phyloP scores from a whole-genome alignment of 2,113 vertebrate genomes.

The Istiophorus platypterus region DNA sequence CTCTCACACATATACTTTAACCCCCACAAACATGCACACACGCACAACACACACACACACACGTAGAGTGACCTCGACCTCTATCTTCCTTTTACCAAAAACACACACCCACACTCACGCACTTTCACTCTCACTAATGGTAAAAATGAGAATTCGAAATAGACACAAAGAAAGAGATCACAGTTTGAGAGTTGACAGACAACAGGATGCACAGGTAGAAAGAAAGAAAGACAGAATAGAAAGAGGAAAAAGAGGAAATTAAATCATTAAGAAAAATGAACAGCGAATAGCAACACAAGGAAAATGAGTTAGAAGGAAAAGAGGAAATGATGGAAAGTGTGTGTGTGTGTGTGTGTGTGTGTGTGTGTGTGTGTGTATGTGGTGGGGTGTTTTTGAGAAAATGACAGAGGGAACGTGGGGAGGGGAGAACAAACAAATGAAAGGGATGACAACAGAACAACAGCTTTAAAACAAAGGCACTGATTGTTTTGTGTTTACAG shows the following conservation, averaged over 20 bases:
- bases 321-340: conserved; percentile 9
- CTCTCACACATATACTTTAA: conserved; percentile 60
- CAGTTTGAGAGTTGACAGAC: not conserved
- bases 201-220: not conserved
- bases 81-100: conserved; percentile 12
- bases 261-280: not conserved
- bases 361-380: not conserved
- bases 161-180: not conserved
- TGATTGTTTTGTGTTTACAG: conserved; percentile 98
- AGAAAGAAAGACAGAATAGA: not conserved
- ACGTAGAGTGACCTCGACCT: conserved; percentile 25
- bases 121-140: conserved; percentile 28
- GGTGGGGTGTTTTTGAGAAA: no score
- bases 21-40: not conserved
- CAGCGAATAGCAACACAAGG: not conserved
- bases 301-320: not conserved
- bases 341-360: not conserved
- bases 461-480: conserved; percentile 93
- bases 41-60: conserved; percentile 48
- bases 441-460: conserved; percentile 84
- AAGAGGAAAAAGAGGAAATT: not conserved
- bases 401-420: conserved; percentile 40
- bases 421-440: conserved; percentile 68
- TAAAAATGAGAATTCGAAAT: conserved; percentile 15
- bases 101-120: conserved; percentile 13